phyloP scores from a whole-genome alignment of 2,113 vertebrate species.

The Microcebus ravelobensis region DNA sequence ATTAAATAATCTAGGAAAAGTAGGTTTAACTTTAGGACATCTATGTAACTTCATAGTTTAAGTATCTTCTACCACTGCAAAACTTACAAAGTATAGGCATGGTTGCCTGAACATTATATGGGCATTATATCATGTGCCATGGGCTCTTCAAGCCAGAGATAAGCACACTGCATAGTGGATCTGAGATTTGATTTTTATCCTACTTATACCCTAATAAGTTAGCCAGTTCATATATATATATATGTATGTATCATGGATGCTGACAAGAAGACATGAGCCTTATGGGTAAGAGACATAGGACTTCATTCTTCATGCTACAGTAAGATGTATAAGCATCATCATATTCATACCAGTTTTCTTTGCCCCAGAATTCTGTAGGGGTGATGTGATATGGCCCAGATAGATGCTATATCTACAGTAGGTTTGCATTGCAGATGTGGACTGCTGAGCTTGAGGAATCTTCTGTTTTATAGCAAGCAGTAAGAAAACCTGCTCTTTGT shows the following conservation, averaged over 20 bases:
- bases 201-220: background rate
- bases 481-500: background rate
- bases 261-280: background rate
- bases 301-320: background rate
- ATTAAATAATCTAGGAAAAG: background rate
- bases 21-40: background rate
- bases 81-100: background rate
- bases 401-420: background rate
- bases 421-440: background rate
- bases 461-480: background rate
- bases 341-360: background rate
- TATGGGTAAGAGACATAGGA: background rate
- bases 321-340: background rate
- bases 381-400: background rate
- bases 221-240: background rate
- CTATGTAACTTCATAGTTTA: background rate
- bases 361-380: background rate
- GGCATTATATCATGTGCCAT: background rate
- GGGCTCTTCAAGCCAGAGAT: background rate
- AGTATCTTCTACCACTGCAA: too few species aligned
- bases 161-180: background rate
- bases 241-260: background rate
- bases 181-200: background rate
- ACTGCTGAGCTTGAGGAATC: background rate
- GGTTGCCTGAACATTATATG: background rate